Evolutionary conservation across 2,888 invertebrate genomes (phyloP), one percentile per base, ranked within the genome.

Genomic region (Tortrix viridana): DNA sequence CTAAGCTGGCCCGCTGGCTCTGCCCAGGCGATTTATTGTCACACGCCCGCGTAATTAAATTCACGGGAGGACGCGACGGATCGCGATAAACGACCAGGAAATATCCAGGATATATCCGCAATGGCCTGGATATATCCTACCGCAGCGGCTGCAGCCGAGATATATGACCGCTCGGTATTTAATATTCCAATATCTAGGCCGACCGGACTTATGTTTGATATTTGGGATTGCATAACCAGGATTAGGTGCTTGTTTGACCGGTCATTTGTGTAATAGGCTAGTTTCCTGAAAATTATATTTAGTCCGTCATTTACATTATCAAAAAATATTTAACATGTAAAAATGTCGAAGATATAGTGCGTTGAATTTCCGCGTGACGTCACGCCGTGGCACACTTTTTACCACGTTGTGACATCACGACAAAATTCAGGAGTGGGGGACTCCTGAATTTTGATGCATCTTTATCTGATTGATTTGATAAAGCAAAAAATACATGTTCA

Each of bases 11-110:
- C 32, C 5, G 48, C 49, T 65, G 52, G 68, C 72, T 69, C 56
- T 32, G 16, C 41, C 41, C 60, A 63, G 66, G 68, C 71, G 73
- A 81, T 76, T 72, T 75, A 75, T 76, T 67, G 72, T 71, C 69
- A 52, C 62, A 50, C 62, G 70, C 69, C 66, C 68, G 62, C 72
- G 74, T 82, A 83, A 82, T 83, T 81, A 81, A 83, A 83, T 81
- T 75, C 74, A 72, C 56, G 63, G 57, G 50, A 56, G 62, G 47
- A 52, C 62, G 62, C 63, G 46, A 53, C 62, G 62, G 63, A 63
- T 58, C 63, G 63, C 63, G 63, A 58, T 58, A 63, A 63, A 63
- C 53, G 57, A 43, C 57, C 63, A 52, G 63, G 57, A 48, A 57
- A 62, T 62, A 62, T 52, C 62, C 46, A 52, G 53, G 53, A 41